Percentiles rank a stretch among this genome's conserved stretches.
Evolutionary conservation across 2,113 vertebrate species (phyloP).

Genomic region (Brachyhypopomus gauderio): DNA sequence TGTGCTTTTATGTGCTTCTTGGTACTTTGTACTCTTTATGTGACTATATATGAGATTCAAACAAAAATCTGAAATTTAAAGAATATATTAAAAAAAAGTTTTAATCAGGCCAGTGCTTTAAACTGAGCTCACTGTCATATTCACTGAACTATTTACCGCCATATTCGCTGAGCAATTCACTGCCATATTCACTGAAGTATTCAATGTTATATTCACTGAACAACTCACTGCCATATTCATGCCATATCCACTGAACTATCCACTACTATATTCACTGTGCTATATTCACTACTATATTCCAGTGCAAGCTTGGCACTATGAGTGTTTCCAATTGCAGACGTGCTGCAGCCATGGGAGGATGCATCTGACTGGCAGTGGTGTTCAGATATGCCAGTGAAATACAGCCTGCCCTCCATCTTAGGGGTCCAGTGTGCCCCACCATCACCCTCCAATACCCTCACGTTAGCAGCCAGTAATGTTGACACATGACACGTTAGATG

Average conservation of each 20-base stretch:
- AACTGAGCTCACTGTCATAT: neutral
- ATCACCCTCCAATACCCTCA: neutral
- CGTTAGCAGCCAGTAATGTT: neutral
- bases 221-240: no score
- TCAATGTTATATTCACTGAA: no score
- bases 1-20: conserved; percentile 4
- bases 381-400: neutral
- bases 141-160: neutral
- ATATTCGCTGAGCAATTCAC: no score
- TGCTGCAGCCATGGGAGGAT: neutral
- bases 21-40: neutral
- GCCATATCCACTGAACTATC: no score
- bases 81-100: neutral
- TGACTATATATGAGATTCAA: neutral
- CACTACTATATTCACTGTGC: no score
- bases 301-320: neutral
- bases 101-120: neutral
- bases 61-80: no score
- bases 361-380: neutral
- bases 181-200: no score
- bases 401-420: neutral
- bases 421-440: neutral
- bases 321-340: neutral
- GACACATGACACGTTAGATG: neutral
- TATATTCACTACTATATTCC: neutral